Conservation (phyloP, 1,140 invertebrate species). For the Zaprionus vittiger region DNA sequence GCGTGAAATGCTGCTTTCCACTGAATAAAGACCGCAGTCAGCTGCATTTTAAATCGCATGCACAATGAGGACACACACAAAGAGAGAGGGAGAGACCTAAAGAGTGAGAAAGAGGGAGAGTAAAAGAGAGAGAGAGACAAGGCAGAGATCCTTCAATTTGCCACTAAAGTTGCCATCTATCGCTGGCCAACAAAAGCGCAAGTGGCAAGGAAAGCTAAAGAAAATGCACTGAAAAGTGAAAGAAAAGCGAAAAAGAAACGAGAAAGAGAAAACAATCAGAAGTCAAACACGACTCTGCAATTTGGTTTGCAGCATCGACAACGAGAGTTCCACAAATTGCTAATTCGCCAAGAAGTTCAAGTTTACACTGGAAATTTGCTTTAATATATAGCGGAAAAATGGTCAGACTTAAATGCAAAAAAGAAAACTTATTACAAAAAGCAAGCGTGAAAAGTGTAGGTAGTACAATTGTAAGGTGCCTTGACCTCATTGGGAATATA, state of each 20-base stretch:
- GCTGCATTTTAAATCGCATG: slow-evolving; percentile 14
- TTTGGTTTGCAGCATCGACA: slow-evolving; percentile 55
- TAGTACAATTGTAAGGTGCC: no score
- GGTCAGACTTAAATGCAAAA: neutral
- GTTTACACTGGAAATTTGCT: slow-evolving; percentile 75
- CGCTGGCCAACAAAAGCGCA: slow-evolving; percentile 35
- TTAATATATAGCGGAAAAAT: slow-evolving; percentile 51
- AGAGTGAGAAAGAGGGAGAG: neutral
- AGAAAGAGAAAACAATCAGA: slow-evolving; percentile 48
- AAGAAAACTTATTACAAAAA: neutral
- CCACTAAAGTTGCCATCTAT: slow-evolving; percentile 46
- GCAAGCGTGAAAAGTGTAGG: no score
- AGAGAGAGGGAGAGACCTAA: neutral
- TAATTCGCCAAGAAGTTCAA: slow-evolving; percentile 61
- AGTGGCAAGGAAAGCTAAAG: slow-evolving; percentile 32
- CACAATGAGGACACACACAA: neutral
- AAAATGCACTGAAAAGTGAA: neutral
- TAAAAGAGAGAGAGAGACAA: neutral
- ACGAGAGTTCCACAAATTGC: slow-evolving; percentile 27
- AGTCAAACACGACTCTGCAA: slow-evolving; percentile 74
- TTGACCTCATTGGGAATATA: no score
- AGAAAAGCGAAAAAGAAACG: slow-evolving; percentile 26
- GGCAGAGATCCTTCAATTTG: neutral
- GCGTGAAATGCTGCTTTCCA: slow-evolving; percentile 25
- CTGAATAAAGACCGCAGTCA: neutral